phyloP scores from a whole-genome alignment of 2,113 vertebrate species.

The Ageneiosus marmoratus region DNA sequence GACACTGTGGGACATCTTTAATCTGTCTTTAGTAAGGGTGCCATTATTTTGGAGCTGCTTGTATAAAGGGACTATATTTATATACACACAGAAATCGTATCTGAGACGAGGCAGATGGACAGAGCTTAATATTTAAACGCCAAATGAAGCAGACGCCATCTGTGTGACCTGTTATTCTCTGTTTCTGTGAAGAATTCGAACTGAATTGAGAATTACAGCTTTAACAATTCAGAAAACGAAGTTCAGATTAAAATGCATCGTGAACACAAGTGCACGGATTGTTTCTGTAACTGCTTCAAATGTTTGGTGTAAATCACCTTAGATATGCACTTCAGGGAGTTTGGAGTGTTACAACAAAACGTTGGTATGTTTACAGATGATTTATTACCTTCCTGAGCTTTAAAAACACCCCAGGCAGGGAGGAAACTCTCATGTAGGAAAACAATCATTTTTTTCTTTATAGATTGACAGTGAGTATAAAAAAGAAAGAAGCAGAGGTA shows the following conservation, averaged over 20 bases:
- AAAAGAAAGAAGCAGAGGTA: neutral
- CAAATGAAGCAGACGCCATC: neutral
- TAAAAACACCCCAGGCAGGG: neutral
- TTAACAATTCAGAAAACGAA: neutral
- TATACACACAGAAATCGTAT: too few relatives aligned
- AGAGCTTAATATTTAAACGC: neutral
- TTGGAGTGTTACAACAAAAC: neutral
- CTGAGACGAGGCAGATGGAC: neutral
- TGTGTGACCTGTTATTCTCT: too few relatives aligned
- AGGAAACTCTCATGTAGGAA: neutral
- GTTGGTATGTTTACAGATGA: neutral
- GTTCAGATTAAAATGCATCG: neutral
- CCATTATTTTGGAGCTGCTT: neutral
- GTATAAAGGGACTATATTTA: neutral
- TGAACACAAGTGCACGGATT: neutral
- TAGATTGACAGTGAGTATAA: neutral
- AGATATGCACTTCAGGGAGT: neutral
- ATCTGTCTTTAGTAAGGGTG: neutral
- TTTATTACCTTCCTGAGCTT: slow-evolving; percentile 18
- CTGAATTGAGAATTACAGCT: neutral
- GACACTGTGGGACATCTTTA: too few relatives aligned
- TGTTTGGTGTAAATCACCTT: neutral
- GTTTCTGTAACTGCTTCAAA: neutral
- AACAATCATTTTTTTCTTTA: neutral
- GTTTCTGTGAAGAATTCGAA: too few relatives aligned